Base-by-base conservation (phyloP, 1,140 invertebrate species). In the Cyphomyrmex costatus region DNA sequence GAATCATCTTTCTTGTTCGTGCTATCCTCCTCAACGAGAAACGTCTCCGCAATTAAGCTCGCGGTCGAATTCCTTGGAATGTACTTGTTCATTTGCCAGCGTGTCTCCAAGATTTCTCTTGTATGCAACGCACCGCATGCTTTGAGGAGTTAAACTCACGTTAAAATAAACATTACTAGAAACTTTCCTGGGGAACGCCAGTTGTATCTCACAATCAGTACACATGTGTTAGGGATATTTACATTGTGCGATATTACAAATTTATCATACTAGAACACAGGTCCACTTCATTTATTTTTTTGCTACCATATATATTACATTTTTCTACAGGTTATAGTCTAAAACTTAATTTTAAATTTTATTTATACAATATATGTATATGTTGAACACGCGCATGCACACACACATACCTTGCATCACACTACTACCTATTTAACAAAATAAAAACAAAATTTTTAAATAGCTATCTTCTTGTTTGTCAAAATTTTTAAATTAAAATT, bases 1-100 rank as follows among this genome's bases (percentile, higher is more conserved):
- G 53, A 74, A 36, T 65, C 65, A 61, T 82, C 56, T 66, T 83
- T 65, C 77, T 33, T 24, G 36, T 63, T 74, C 46, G 30, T 46
- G 73, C 73, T 73, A 83, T 83, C 73, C 53, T 86, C 68, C 42
- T n/a, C 65, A 56, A 71, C 66, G 78, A 73, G 65, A 21, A 80
- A 33, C 16, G 66, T 73, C 66, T 60, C 79, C 66, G 66, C 85
- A 89, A 89, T 89, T 89, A 89, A 89, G 88, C 27, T 49, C 46
- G 66, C 58, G 85, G 77, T 76, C 77, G 33, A 60, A 83, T 74
- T 42, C 51, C 68, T 61, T n/a, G 79, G 66, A 60, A 46, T 73
- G 51, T 16, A 53, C 51, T 42, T 82, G 53, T 82, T 82, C 66
- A 73, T 36, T 71, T 83, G 53, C 68, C 53, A 19, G 68, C 42